Evolutionary conservation across 2,113 vertebrate species (phyloP), one percentile per base, ranked within the genome.

Genomic region (Genyomyrus donnyi): DNA sequence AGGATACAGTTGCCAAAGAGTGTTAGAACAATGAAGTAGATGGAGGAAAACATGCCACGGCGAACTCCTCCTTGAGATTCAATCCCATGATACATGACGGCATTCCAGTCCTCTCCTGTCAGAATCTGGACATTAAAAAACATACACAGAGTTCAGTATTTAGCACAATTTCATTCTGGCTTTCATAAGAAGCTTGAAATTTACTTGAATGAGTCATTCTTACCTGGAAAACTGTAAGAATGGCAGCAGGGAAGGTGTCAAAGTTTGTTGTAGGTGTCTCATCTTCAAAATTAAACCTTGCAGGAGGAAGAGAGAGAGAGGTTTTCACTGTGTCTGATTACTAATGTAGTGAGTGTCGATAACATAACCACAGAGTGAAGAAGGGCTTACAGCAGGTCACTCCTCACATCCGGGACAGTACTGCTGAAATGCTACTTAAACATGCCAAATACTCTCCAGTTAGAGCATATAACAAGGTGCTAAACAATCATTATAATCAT

Each of bases 1-100:
- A 99, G 98, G 98, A 99, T 99, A 99, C 98, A 99, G 95, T 99
- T 99, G 87, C 98, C 98, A 50, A 99, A 99, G 27, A 99, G 94
- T 0, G 98, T 99, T 87, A 99, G 95, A 87, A 99, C 95, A 0
- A 99, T 99, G 95, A 99, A 99, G 93, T 99, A 99, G 74, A 98
- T 95, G 17, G 97, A 99, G 27, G 97, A 99, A 93, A 98, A 97
- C 98, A 99, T 99, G 83, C 98, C 98, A 9, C 96, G 94, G 42
- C 94, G 97, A 74, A 99, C 98, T 0, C 98, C 98, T 0, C 98
- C 98, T 62, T 99, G 98, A 0, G 98, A 98, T 46, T 98, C 96
- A 0, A 99, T 99, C 35, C 98, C 98, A 0, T 98, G 97, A 90
- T 99, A 99, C 98, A 99, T 99, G 89, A 99, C 98, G 0, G 97